Conservation (phyloP, 2,888 invertebrate genomes). For the Cryptocephalus moraei region DNA sequence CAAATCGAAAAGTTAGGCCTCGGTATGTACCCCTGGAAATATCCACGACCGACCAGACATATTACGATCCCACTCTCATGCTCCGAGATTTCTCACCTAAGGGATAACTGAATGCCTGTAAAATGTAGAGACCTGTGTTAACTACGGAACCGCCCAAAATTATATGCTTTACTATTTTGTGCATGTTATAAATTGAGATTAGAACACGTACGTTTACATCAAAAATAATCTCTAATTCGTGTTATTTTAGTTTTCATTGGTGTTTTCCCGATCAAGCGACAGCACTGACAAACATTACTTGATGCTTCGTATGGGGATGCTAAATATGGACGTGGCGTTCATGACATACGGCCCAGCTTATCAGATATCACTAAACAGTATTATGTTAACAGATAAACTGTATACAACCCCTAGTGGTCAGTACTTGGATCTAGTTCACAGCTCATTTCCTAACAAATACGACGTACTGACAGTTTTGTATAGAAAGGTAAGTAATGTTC, state of each 20-base stretch:
- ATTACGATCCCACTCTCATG: no score
- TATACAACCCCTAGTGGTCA: constrained; percentile 66
- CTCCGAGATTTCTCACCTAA: no score
- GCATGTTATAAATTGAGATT: no score
- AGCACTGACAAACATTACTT: constrained; percentile 62
- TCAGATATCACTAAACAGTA: constrained; percentile 55
- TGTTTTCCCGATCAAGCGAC: constrained; percentile 54
- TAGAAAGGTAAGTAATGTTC: constrained; percentile 53
- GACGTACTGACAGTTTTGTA: constrained; percentile 66
- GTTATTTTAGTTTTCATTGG: constrained; percentile 47
- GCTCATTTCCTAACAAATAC: constrained; percentile 41
- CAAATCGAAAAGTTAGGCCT: no score
- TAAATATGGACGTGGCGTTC: constrained; percentile 63
- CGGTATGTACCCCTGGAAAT: no score
- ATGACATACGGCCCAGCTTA: constrained; percentile 72
- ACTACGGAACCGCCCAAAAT: no score
- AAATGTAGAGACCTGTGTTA: no score
- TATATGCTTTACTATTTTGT: no score
- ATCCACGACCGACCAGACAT: no score
- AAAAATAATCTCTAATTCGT: not conserved
- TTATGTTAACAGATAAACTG: constrained; percentile 64
- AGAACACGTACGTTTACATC: no score
- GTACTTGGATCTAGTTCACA: constrained; percentile 64
- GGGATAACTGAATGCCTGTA: no score
- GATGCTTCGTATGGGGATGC: constrained; percentile 56